A percentile compares a stretch with the other conserved stretches of the same genome.
Conservation (phyloP, 1,140 invertebrate genomes). For the Mycetomoellerius zeteki region DNA sequence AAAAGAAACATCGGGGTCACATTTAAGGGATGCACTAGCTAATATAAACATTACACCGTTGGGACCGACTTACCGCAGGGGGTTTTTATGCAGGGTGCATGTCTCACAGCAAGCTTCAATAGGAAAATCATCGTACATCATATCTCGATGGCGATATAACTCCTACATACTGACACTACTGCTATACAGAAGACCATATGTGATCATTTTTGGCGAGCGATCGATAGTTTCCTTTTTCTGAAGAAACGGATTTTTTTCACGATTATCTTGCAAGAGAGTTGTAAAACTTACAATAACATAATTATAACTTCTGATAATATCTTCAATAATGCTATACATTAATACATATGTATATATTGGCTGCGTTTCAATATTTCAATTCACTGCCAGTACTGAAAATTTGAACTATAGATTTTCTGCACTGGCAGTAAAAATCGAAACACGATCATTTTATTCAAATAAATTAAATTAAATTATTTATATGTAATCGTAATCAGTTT, state of each 20-base stretch:
- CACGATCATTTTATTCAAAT: not conserved
- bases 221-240: slow-evolving; percentile 64
- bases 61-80: slow-evolving; percentile 74
- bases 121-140: slow-evolving; percentile 81
- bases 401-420: too few species aligned
- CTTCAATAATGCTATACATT: not conserved
- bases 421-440: too few species aligned
- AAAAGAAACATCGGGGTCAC: slow-evolving; percentile 50
- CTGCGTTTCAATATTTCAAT: too few species aligned
- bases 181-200: slow-evolving; percentile 73
- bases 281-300: not conserved
- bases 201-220: slow-evolving; percentile 50
- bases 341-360: too few species aligned
- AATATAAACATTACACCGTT: slow-evolving; percentile 85
- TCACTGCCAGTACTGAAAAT: too few species aligned
- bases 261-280: not conserved
- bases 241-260: not conserved
- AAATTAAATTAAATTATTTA: not conserved
- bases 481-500: not conserved
- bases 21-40: slow-evolving; percentile 78
- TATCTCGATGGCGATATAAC: slow-evolving; percentile 41
- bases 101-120: slow-evolving; percentile 66
- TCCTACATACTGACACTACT: slow-evolving; percentile 15
- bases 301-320: not conserved
- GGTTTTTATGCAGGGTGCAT: slow-evolving; percentile 62